Evolutionary conservation across 2,888 invertebrate species (phyloP).

Genomic region (Cephus sareptanus): DNA sequence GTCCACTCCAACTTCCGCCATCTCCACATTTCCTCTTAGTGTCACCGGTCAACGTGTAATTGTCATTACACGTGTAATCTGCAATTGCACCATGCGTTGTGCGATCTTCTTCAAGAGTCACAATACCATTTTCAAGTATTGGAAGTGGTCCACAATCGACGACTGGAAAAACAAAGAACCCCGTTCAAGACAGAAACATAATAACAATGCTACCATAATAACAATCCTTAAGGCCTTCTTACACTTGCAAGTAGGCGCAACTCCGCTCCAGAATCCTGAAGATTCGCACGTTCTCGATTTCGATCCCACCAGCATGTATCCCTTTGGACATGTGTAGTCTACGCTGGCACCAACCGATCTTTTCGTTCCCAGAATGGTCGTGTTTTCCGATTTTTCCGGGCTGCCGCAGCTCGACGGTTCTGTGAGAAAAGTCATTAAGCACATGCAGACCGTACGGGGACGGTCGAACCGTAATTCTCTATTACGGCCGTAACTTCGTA

Average conservation of each 20-base stretch:
- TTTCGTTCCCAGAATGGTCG: conserved; percentile 79
- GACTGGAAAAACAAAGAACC: conserved; percentile 68
- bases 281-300: conserved; percentile 75
- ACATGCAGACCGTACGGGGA: background rate
- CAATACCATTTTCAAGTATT: conserved; percentile 78
- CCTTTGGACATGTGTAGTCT: conserved; percentile 83
- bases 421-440: conserved; percentile 61
- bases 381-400: conserved; percentile 86
- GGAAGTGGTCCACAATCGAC: conserved; percentile 82
- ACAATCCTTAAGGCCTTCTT: conserved; percentile 57
- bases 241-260: conserved; percentile 89
- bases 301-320: conserved; percentile 82
- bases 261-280: conserved; percentile 86
- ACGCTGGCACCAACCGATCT: conserved; percentile 78
- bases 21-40: conserved; percentile 79
- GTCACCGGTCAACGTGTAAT: conserved; percentile 85
- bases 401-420: conserved; percentile 89
- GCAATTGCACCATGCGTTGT: conserved; percentile 85
- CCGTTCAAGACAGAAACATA: background rate
- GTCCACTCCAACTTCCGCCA: conserved; percentile 81
- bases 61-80: conserved; percentile 82
- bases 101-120: conserved; percentile 74
- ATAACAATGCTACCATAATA: background rate
- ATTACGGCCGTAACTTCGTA: background rate
- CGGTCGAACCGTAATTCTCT: background rate